Evolutionary conservation across 2,113 vertebrate genomes (phyloP), one percentile per base, ranked within the genome.

Genomic region (Podarcis raffonei): DNA sequence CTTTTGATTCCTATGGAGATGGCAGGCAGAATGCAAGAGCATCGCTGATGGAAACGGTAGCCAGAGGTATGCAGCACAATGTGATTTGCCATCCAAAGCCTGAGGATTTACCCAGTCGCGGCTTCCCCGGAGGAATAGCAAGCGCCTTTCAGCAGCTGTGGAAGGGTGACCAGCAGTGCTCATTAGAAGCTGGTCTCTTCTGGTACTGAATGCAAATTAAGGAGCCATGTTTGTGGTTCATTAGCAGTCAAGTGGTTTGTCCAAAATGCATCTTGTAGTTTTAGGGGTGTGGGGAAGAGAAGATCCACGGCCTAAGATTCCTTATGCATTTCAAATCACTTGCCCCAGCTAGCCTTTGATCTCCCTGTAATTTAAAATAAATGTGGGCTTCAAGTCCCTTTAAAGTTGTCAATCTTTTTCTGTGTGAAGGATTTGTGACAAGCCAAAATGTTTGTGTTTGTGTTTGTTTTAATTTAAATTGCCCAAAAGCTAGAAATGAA

Each of bases 151-250:
- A 90, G 86, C 3, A 69, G 83, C 94, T 95, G 88, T 81, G 88
- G 91, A 94, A 93, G 66, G 89, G 92, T 94, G 93, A 83, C 94
- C 94, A 89, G 90, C 89, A 87, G 79, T 32, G 79, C 93, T 96
- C 93, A 89, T 95, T 95, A 96, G 91, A 92, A 88, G 79, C 59
- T 77, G 90, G 89, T 89, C 88, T 94, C 90, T 88, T 93, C 93
- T 93, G 88, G 89, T 90, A 87, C 91, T 90, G 94, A 95, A 95
- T 95, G 93, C 92, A 96, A 94, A 96, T 95, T 84, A 94, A 89
- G 93, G 89, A 96, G 92, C 88, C 91, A 89, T 91, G 83, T 94
- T 93, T 90, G 92, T 91, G 93, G 93, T 96, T 96, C 94, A 93
- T 93, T 94, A 93, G 86, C 93, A 95, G 95, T 93, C 94, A 93